Percentiles rank a stretch among this genome's conserved stretches.
Evolutionary conservation across 2,113 vertebrate genomes (phyloP).

Genomic region (Petromus typicus): DNA sequence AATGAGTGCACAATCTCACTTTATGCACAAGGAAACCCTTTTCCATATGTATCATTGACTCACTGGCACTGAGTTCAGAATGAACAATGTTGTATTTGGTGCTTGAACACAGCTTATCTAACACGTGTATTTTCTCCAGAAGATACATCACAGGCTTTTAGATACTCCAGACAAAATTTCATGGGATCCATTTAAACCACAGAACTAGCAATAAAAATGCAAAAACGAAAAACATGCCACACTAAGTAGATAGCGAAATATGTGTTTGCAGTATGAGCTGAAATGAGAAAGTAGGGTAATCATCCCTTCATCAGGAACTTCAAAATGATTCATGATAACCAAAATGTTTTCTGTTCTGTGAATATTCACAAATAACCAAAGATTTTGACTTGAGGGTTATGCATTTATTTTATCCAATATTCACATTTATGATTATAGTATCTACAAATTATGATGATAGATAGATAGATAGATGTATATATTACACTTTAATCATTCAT

Average conservation of each 20-base stretch:
- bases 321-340: accelerated
- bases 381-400: not conserved
- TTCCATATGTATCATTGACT: not conserved
- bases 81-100: not conserved
- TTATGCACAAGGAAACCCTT: not conserved
- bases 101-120: not conserved
- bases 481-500: not conserved
- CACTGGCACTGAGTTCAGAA: not conserved
- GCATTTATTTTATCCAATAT: not conserved
- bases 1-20: not conserved
- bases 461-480: not conserved
- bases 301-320: not conserved
- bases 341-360: not conserved
- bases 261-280: not conserved
- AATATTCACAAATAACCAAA: not conserved
- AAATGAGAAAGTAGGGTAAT: not conserved
- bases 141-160: not conserved
- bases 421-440: not conserved
- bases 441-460: not conserved
- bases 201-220: not conserved
- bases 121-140: not conserved
- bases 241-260: not conserved
- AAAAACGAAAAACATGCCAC: not conserved
- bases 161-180: not conserved
- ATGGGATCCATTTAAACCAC: not conserved